Evolutionary conservation across 2,797 vertebrate genomes (phyloP), one percentile per base, ranked within the genome.

Genomic region (Eleutherodactylus coqui): DNA sequence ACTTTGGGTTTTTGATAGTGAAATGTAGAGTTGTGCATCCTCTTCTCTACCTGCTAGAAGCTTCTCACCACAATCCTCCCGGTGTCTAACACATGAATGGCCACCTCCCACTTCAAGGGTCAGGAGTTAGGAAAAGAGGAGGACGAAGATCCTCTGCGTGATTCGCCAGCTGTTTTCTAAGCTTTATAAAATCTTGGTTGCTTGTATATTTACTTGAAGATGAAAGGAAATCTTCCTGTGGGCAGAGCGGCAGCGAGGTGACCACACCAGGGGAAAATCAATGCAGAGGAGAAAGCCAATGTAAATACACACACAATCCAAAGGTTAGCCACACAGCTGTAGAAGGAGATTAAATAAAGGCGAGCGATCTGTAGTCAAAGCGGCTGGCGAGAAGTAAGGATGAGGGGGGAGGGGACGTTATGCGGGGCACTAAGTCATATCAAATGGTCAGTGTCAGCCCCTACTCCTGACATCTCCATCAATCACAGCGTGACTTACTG

Each of bases 261-360:
- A 36, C 79, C 29, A 45, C 76, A 72, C 82, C 82, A n/a, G 43
- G 80, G 86, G 77, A 79, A 81, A 84, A 84, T 87, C 86, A 87
- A 84, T 80, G 82, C n/a, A 55, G 77, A 84, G 69, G 76, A 80
- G 82, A 84, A 80, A 75, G 76, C 19, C n/a, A 80, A 84, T 45
- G 84, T 84, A 84, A 87, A 84, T 77, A 87, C 82, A 62, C 47
- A 77, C 73, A 70, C 70, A 84, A 80, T 80, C 55, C 41, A 87
- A 87, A 87, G 76, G 82, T 84, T 87, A 80, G 49, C 43, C 2
- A 45, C 76, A 29, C 81, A 38, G 80, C 75, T 87, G 36, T 60
- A 60, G 80, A 38, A 75, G 82, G 45, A 84, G 82, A 84, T 69
- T 69, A 84, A 80, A 87, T 84, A 84, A 87, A 75, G 75, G 76